Percentiles rank a stretch among this genome's conserved stretches.
These are phyloP conservation scores for Drosophila parabipectinata DNA, from an alignment of 1,140 invertebrate genomes.

Conservation along the genomic window DNA sequence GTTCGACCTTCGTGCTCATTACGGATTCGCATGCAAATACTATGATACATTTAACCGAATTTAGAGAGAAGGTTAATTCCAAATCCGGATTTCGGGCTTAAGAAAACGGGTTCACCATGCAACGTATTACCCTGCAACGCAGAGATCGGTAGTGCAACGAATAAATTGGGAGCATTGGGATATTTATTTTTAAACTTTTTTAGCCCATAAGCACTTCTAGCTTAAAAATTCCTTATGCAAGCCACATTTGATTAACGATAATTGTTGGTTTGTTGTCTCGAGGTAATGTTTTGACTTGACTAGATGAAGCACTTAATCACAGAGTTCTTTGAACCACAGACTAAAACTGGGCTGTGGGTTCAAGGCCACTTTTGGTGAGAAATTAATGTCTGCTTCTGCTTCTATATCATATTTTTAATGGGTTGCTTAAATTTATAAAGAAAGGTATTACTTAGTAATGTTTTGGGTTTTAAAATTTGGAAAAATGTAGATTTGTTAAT, in stretches of 20 bases:
- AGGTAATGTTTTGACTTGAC: conserved; percentile 19
- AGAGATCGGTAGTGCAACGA: background rate
- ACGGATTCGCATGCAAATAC: conserved; percentile 38
- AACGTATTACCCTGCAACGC: too few relatives aligned
- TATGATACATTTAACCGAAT: conserved; percentile 46
- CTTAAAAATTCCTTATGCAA: background rate
- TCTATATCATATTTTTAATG: background rate
- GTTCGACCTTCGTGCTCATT: conserved; percentile 71
- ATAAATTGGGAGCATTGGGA: background rate
- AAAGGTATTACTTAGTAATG: background rate
- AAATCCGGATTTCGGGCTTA: background rate
- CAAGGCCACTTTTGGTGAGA: conserved; percentile 15
- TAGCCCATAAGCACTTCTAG: background rate
- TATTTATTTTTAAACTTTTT: background rate
- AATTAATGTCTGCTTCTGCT: background rate
- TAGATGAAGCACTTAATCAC: conserved; percentile 15
- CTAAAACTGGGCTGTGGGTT: conserved; percentile 10
- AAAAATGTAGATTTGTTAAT: background rate
- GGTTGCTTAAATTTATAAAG: background rate
- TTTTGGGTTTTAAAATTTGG: background rate
- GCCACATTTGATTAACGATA: background rate
- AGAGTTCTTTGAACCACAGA: conserved; percentile 14
- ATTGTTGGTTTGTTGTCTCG: background rate
- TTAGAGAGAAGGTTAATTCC: conserved; percentile 13
- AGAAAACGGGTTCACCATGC: too few relatives aligned